phyloP scores from a whole-genome alignment of 2,888 invertebrate species.

The Fragum sueziense region DNA sequence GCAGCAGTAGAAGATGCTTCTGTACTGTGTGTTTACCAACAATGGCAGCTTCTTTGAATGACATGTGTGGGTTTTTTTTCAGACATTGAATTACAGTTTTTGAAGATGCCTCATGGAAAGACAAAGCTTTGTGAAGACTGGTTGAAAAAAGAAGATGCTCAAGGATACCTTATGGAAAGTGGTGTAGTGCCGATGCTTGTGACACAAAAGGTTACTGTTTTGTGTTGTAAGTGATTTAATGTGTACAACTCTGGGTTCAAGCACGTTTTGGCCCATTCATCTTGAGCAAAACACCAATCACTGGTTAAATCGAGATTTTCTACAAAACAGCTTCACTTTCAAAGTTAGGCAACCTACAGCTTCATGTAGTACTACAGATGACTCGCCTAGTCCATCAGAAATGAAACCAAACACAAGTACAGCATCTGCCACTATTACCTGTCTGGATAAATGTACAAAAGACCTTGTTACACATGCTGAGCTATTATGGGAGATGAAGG shows the following conservation, averaged over 20 bases:
- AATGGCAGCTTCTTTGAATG: constrained; percentile 3
- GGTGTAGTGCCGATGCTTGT: constrained; percentile 45
- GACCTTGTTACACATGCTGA: constrained; percentile 31
- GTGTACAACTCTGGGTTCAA: constrained; percentile 41
- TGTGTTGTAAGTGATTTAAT: constrained; percentile 32
- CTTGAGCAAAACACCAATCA: constrained; percentile 29
- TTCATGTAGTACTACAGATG: constrained; percentile 35
- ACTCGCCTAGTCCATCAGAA: constrained; percentile 24
- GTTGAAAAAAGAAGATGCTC: constrained; percentile 45
- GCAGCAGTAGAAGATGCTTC: constrained; percentile 4
- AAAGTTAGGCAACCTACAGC: constrained; percentile 19
- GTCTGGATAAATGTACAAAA: constrained; percentile 40
- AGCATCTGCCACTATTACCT: constrained; percentile 15
- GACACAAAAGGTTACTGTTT: constrained; percentile 38
- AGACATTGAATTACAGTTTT: not conserved
- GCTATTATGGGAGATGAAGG: constrained; percentile 45
- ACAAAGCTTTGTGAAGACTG: constrained; percentile 39
- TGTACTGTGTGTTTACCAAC: constrained; percentile 3
- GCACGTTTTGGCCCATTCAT: constrained; percentile 39
- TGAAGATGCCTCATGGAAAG: constrained; percentile 41
- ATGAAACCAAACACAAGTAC: constrained; percentile 27
- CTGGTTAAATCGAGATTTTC: constrained; percentile 31
- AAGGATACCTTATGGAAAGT: constrained; percentile 43
- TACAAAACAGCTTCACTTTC: constrained; percentile 22
- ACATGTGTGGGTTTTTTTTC: not conserved